phyloP scores from a whole-genome alignment of 2,797 vertebrate genomes.

The Pseudochirops cupreus region DNA sequence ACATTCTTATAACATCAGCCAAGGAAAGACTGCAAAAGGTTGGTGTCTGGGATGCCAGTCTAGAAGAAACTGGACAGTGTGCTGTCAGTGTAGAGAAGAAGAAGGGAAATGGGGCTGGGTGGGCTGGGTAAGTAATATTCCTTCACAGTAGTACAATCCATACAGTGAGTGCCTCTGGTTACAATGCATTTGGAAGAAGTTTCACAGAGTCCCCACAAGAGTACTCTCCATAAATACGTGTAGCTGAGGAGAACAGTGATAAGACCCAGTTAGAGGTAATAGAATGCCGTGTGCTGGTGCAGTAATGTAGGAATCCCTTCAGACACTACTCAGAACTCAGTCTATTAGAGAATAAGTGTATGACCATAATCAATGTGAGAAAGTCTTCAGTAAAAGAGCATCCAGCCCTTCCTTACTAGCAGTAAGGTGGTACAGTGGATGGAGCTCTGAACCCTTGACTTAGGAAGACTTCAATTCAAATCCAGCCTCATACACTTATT shows the following conservation, averaged over 20 bases:
- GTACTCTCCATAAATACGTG: neutral
- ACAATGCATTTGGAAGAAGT: neutral
- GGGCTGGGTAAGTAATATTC: neutral
- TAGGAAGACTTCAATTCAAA: neutral
- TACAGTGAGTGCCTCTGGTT: neutral
- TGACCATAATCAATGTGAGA: neutral
- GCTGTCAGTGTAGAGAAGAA: neutral
- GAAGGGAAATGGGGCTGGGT: neutral
- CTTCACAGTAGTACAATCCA: neutral
- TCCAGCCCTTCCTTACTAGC: neutral
- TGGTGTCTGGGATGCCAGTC: neutral
- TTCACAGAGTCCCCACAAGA: neutral
- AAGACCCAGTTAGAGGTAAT: neutral
- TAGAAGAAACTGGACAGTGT: neutral
- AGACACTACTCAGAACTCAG: neutral
- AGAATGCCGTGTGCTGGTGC: neutral
- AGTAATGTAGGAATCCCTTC: neutral
- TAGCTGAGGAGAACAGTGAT: neutral
- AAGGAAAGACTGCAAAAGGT: neutral
- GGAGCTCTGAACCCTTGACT: too few species aligned
- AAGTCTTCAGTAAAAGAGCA: neutral
- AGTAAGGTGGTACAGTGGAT: neutral
- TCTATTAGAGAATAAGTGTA: neutral
- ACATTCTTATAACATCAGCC: neutral
- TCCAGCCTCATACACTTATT: neutral